Conservation (phyloP, 2,888 invertebrate species). For the Maniola hyperantus region DNA sequence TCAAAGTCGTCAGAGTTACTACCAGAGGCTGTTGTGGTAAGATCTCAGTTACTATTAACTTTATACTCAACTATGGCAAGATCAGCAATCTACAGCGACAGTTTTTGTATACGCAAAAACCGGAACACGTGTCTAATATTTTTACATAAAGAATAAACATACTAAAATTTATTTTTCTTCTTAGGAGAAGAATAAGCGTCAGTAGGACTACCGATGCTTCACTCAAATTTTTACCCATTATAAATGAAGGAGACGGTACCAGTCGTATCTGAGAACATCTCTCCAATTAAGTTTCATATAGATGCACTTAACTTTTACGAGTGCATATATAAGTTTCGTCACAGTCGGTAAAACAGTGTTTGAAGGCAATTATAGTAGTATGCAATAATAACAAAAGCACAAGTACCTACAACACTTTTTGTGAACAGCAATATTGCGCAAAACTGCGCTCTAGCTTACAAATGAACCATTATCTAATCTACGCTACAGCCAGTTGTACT, state of each 20-base stretch:
- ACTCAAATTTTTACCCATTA: too few species aligned
- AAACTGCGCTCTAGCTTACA: not conserved
- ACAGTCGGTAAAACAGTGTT: constrained; percentile 43
- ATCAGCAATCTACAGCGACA: too few species aligned
- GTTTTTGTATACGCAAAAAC: too few species aligned
- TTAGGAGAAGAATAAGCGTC: too few species aligned
- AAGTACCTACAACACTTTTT: constrained; percentile 21
- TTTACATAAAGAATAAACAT: too few species aligned
- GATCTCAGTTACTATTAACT: constrained; percentile 40
- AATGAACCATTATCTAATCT: not conserved
- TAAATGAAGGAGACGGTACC: too few species aligned
- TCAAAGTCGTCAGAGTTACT: constrained; percentile 93
- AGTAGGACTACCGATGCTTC: too few species aligned
- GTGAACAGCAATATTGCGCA: constrained; percentile 14
- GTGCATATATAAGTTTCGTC: constrained; percentile 43
- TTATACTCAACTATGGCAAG: not conserved
- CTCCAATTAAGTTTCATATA: constrained; percentile 19
- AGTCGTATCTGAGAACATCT: too few species aligned
- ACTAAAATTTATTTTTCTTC: too few species aligned
- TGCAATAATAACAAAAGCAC: constrained; percentile 26
- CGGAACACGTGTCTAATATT: too few species aligned
- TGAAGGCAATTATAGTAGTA: constrained; percentile 29
- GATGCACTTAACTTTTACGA: constrained; percentile 21
- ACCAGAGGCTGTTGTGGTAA: constrained; percentile 91
- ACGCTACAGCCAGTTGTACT: not conserved